These are phyloP conservation scores for Frankliniella intonsa DNA, from an alignment of 2,888 invertebrate genomes.

Conservation along the genomic window DNA sequence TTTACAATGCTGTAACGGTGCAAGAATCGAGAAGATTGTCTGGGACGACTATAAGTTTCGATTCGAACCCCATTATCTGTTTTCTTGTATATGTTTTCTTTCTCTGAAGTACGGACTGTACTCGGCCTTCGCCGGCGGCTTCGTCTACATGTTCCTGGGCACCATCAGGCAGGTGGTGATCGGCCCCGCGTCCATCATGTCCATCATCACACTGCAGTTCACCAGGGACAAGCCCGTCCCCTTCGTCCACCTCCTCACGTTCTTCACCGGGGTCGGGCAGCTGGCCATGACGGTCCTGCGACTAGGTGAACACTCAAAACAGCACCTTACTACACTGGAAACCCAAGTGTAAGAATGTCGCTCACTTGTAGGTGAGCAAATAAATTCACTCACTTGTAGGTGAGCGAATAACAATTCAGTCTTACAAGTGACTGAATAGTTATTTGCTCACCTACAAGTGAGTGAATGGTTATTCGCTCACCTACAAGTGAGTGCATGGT, in stretches of 20 bases:
- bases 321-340: too few species aligned
- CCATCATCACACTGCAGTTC: constrained; percentile 12
- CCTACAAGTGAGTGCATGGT: too few species aligned
- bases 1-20: too few species aligned
- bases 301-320: background rate
- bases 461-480: too few species aligned
- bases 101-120: background rate
- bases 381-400: too few species aligned
- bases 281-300: background rate
- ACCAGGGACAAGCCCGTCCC: background rate
- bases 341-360: too few species aligned
- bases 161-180: constrained; percentile 11
- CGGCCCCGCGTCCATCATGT: constrained; percentile 16
- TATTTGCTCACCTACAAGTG: too few species aligned
- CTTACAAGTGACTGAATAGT: too few species aligned
- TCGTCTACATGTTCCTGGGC: constrained; percentile 1
- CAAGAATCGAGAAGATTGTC: too few species aligned
- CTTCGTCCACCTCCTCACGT: constrained; percentile 5
- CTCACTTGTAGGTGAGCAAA: too few species aligned
- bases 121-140: background rate
- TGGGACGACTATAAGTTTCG: background rate
- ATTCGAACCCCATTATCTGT: background rate
- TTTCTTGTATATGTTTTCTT: background rate
- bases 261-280: background rate
- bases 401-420: too few species aligned